Base-by-base conservation (phyloP, 1,140 invertebrate genomes). In the Drosophila kepulauana region DNA sequence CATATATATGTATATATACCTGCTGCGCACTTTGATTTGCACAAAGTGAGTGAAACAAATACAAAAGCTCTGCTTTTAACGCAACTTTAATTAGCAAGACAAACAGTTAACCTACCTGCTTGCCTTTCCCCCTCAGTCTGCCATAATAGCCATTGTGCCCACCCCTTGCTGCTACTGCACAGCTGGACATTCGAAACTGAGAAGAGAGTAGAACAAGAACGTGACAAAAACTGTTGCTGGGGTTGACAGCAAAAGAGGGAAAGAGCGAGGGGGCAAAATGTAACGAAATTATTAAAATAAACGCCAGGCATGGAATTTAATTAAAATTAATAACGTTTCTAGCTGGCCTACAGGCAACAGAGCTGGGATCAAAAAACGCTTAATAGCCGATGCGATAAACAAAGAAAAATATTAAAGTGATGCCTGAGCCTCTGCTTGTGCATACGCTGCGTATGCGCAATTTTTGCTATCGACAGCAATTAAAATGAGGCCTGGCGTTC, bases 31-130 rank as follows among this genome's bases (percentile, higher is more conserved):
- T 84, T 89, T 88, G 85, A 88, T 88, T 88, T 88, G 71, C 80
- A 72, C 80, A 84, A 88, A 89, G 80, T 89, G 81, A 28, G 49
- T 68, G 80, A 87, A 79, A 82, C 72, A 79, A 73, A 68, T 71
- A 77, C 79, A 88, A 79, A 67, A 58, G 64, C 51, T 76, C 75
- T 51, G 71, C 82, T 79, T 66, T 79, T 86, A 81, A 71, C 77
- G 59, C 77, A 75, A 80, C 69, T 88, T 81, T 88, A 88, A 89
- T 88, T 88, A 84, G 84, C 64, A 88, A 80, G 65, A 75, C 81
- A 88, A 88, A 88, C 85, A 89, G 72, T 69, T 70, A 65, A 63
- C 61, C 54, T 46, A 63, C 59, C 62, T 62, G 52, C 54, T 16
- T 15, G 30, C 25, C 30, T 13, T 43, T 43, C 33, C 33, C 30